A percentile compares a stretch with the other conserved stretches of the same genome.
These are phyloP conservation scores for Carcharodon carcharias DNA, from an alignment of 2,797 vertebrate genomes.

Conservation along the genomic window DNA sequence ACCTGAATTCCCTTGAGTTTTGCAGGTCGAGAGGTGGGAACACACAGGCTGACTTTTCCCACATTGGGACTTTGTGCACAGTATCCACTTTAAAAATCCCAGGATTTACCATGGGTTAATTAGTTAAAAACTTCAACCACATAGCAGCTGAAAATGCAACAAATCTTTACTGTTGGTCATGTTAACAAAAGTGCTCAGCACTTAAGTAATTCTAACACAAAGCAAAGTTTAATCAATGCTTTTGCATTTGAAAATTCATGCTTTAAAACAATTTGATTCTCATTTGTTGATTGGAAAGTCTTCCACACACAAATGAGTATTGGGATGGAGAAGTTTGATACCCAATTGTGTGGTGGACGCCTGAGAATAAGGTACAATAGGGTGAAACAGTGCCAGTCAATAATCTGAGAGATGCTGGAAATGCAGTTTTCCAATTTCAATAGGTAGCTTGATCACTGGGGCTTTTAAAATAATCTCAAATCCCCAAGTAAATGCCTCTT, in stretches of 20 bases:
- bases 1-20: not conserved
- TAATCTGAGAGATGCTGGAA: not conserved
- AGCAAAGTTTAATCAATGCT: not conserved
- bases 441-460: not conserved
- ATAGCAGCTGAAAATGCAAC: not conserved
- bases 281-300: not conserved
- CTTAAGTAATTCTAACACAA: not conserved
- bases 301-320: not conserved
- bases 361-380: constrained; percentile 32
- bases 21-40: not conserved
- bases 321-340: not conserved
- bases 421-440: not conserved
- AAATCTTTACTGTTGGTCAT: not conserved
- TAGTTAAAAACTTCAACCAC: not conserved
- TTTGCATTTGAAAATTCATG: not conserved
- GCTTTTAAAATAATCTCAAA: not conserved
- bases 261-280: not conserved
- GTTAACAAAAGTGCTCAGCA: no score
- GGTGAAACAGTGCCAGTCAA: constrained; percentile 14
- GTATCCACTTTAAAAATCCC: not conserved
- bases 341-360: not conserved
- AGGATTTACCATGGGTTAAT: not conserved
- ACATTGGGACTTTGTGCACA: not conserved
- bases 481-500: not conserved
- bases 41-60: not conserved